These are phyloP conservation scores for Pseudolaguvia tuberculata DNA, from an alignment of 2,113 vertebrate genomes.

Conservation along the genomic window DNA sequence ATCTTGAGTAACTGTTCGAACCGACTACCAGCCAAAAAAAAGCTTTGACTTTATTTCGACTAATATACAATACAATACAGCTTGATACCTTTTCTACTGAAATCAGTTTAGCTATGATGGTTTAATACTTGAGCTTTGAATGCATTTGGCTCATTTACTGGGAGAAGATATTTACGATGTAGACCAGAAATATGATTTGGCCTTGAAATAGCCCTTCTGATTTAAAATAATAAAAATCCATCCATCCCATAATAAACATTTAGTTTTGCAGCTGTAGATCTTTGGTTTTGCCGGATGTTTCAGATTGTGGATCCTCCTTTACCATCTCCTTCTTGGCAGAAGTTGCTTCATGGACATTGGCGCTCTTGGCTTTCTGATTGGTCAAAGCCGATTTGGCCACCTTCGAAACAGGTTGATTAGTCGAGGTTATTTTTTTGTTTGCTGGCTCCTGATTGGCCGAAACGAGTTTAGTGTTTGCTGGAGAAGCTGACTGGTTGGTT, in stretches of 20 bases:
- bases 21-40: conserved; percentile 9
- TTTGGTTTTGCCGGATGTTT: conserved; percentile 50
- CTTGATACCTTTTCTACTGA: conserved; percentile 37
- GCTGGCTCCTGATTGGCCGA: conserved; percentile 31
- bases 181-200: conserved; percentile 11
- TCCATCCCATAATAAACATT: conserved; percentile 46
- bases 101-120: conserved; percentile 14
- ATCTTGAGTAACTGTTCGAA: conserved; percentile 20
- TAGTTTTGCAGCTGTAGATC: conserved; percentile 50
- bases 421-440: conserved; percentile 15
- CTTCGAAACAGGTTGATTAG: conserved; percentile 23
- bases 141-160: conserved; percentile 37
- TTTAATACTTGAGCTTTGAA: conserved; percentile 33
- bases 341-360: conserved; percentile 6
- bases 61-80: conserved; percentile 8
- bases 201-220: conserved; percentile 18
- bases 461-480: conserved; percentile 33
- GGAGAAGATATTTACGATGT: conserved; percentile 13
- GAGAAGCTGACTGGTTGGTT: conserved; percentile 24
- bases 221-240: neutral
- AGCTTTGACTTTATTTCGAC: conserved; percentile 12
- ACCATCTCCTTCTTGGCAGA: conserved; percentile 55
- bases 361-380: conserved; percentile 21
- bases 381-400: conserved; percentile 8
- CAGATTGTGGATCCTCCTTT: conserved; percentile 48